A percentile compares a stretch with the other conserved stretches of the same genome.
Conservation (phyloP, 2,888 invertebrate species). For the Calameuta filiformis region DNA sequence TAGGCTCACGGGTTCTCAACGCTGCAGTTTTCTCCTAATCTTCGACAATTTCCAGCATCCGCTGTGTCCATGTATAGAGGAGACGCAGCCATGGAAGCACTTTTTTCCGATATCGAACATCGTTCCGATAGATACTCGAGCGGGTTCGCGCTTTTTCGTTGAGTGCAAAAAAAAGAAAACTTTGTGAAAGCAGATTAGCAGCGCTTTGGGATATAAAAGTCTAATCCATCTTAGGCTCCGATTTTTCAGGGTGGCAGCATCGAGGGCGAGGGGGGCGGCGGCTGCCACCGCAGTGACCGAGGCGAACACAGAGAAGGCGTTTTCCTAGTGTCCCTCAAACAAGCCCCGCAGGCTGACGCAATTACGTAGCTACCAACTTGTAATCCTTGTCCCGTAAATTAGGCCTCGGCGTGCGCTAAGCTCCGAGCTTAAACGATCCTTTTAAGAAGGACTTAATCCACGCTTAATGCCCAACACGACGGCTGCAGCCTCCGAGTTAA, state of each 20-base stretch:
- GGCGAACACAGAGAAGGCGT: background rate
- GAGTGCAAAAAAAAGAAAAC: background rate
- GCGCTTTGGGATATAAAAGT: too few relatives aligned
- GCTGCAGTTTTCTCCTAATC: too few relatives aligned
- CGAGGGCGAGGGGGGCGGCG: background rate
- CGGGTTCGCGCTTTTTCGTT: background rate
- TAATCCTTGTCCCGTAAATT: slow-evolving; percentile 54
- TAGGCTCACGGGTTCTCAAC: too few relatives aligned
- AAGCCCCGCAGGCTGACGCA: slow-evolving; percentile 19
- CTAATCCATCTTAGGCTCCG: too few relatives aligned
- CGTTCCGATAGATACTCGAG: background rate
- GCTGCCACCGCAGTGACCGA: background rate
- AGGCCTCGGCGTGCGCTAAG: slow-evolving; percentile 39
- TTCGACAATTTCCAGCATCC: too few relatives aligned
- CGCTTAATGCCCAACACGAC: slow-evolving; percentile 45
- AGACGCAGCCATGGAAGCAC: too few relatives aligned
- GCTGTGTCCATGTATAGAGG: too few relatives aligned
- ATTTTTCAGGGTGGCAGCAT: background rate
- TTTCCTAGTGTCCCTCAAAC: background rate
- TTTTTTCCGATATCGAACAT: too few relatives aligned
- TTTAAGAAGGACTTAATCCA: slow-evolving; percentile 53
- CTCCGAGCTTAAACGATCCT: slow-evolving; percentile 52
- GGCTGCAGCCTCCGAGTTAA: background rate
- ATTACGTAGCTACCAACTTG: slow-evolving; percentile 43
- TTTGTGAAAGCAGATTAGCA: slow-evolving; percentile 34